Percentiles rank a stretch among this genome's conserved stretches.
Conservation (phyloP, 2,113 vertebrate species). For the Xenotilapia longispinis region DNA sequence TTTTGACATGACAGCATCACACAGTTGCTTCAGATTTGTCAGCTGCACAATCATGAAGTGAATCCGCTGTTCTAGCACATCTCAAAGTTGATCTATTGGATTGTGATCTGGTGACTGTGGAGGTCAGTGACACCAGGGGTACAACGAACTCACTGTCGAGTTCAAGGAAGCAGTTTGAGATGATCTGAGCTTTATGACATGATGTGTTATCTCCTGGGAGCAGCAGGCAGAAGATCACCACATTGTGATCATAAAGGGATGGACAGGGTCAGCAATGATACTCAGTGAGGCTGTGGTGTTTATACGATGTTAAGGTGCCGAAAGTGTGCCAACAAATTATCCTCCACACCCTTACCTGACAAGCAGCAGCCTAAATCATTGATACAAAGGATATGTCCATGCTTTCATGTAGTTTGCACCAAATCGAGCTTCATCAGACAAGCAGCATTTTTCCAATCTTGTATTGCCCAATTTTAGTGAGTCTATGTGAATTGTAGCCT, state of each 20-base stretch:
- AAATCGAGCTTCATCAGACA: not conserved
- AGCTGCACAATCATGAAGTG: not conserved
- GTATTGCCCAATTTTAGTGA: not conserved
- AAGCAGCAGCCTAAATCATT: not conserved
- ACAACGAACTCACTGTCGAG: not conserved
- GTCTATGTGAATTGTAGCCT: not conserved
- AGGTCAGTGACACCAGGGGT: not conserved
- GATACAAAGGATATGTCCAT: not conserved
- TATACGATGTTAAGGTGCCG: not conserved
- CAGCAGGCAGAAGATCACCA: not conserved
- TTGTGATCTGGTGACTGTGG: not conserved
- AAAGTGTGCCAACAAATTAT: not conserved
- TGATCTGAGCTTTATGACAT: not conserved
- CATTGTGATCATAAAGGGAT: not conserved
- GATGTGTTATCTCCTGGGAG: not conserved
- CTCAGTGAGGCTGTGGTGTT: not conserved
- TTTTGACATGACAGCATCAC: not conserved
- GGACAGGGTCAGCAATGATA: not conserved
- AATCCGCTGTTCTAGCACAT: not conserved
- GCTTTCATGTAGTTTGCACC: not conserved
- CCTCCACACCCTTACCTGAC: not conserved
- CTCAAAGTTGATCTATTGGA: not conserved
- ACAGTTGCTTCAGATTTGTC: not conserved
- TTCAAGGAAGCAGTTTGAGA: not conserved
- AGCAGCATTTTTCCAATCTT: not conserved